Base-by-base conservation (phyloP, 2,888 invertebrate species). In the Drosophila lutescens region DNA sequence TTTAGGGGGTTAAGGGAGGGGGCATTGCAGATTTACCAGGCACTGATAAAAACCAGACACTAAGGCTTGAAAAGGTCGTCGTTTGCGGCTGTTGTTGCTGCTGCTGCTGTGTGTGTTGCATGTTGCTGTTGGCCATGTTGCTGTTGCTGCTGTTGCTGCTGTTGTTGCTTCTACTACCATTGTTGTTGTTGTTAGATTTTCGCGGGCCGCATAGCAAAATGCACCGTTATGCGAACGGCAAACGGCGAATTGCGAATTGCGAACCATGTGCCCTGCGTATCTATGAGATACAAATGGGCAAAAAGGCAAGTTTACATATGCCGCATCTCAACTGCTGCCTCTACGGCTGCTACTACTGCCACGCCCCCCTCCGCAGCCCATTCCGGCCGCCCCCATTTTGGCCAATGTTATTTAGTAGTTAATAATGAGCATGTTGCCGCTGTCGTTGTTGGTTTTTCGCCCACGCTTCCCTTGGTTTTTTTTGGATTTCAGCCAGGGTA, bases 351-450 rank as follows among this genome's bases (percentile, higher is more conserved):
- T 44, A 13, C 61, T 20, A 10, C 58, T 44, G 34, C 58, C 58
- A 30, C 30, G 23, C 47, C 23, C 23, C 59, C 15, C 1, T 4
- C 26, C n/a, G 26, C 47, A 47, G 12, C 12, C 32, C 34, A 12
- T 20, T 23, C 26, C 23, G 74, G 73, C 49, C 67, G 71, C 79
- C 67, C 79, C 70, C 80, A 76, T 76, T 76, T 76, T 85, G 80
- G 79, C 75, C 80, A 68, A 79, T 76, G 86, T 87, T 87, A 86
- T 86, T 86, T 86, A 87, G 86, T 86, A 86, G 88, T 86, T 88
- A 86, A 86, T 86, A 86, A 86, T 88, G 86, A 87, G 86, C 88
- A 86, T 87, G 86, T 86, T 87, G 86, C 79, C 71, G 74, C 80
- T 80, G 84, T 75, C 81, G 80, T 49, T 83, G 80, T 80, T 82